Percentiles rank a stretch among this genome's conserved stretches.
phyloP scores from a whole-genome alignment of 2,113 vertebrate species.

The Syngnathus floridae region DNA sequence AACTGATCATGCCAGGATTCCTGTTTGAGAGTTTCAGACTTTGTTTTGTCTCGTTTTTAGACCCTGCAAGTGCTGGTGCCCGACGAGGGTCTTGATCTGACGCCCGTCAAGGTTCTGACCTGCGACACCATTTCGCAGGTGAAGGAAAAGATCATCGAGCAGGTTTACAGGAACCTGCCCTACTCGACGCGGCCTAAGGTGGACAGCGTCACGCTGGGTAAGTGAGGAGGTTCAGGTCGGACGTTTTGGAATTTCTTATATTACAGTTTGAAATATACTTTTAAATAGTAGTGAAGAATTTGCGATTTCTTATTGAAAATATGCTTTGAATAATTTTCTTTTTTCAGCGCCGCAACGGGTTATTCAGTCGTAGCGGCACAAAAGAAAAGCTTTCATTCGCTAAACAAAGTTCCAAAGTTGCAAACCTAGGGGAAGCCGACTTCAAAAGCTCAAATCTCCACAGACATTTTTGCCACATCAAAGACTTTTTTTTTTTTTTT shows the following conservation, averaged over 20 bases:
- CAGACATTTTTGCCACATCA: slow-evolving; percentile 49
- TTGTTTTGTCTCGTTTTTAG: slow-evolving; percentile 51
- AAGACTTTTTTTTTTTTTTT: slow-evolving; percentile 34
- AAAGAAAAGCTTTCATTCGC: slow-evolving; percentile 31
- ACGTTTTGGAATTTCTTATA: background rate
- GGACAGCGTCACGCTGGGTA: slow-evolving; percentile 89
- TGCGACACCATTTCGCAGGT: slow-evolving; percentile 97
- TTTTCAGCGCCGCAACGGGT: too few species aligned
- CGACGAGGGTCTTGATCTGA: slow-evolving; percentile 81
- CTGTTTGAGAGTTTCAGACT: background rate
- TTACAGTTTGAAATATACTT: background rate
- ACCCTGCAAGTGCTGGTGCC: slow-evolving; percentile 89
- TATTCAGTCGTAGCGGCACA: background rate
- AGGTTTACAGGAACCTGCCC: slow-evolving; percentile 86
- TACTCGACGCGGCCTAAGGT: slow-evolving; percentile 89
- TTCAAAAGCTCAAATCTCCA: slow-evolving; percentile 54
- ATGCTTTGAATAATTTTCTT: background rate
- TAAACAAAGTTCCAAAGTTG: slow-evolving; percentile 40
- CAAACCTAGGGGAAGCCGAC: slow-evolving; percentile 47
- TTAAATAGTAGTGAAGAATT: too few species aligned
- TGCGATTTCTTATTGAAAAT: background rate
- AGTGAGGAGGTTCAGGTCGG: slow-evolving; percentile 28
- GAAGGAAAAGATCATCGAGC: slow-evolving; percentile 97
- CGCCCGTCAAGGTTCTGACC: slow-evolving; percentile 91
- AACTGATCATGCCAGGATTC: background rate